phyloP scores from a whole-genome alignment of 1,140 invertebrate species.

The Drosophila dunni region DNA sequence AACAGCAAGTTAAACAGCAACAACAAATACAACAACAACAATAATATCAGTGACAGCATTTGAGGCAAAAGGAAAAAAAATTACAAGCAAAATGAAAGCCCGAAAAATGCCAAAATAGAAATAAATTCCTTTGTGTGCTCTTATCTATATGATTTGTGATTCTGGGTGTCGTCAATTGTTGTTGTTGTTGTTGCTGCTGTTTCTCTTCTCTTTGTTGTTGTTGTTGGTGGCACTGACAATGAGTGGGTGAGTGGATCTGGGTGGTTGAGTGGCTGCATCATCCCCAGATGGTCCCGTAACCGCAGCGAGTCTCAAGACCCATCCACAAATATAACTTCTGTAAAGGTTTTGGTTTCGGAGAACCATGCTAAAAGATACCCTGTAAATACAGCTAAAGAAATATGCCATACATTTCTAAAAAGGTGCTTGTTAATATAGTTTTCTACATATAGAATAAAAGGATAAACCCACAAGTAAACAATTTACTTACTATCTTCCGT shows the following conservation, averaged over 20 bases:
- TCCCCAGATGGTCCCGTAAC: slow-evolving; percentile 21
- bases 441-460: no score
- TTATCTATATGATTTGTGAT: slow-evolving; percentile 85
- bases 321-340: slow-evolving; percentile 1
- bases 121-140: slow-evolving; percentile 84
- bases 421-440: no score
- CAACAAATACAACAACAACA: slow-evolving; percentile 16
- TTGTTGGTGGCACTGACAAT: slow-evolving; percentile 60
- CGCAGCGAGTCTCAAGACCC: slow-evolving; percentile 28
- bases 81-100: slow-evolving; percentile 68
- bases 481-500: no score
- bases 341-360: no score
- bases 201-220: slow-evolving; percentile 37
- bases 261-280: slow-evolving; percentile 38
- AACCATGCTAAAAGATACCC: background rate
- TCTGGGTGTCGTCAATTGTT: slow-evolving; percentile 82
- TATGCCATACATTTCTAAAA: no score
- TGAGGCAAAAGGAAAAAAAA: slow-evolving; percentile 36
- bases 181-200: slow-evolving; percentile 55
- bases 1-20: slow-evolving; percentile 38
- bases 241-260: slow-evolving; percentile 56
- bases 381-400: no score
- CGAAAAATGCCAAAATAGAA: slow-evolving; percentile 79
- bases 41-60: background rate
- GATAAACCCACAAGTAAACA: no score